Evolutionary conservation across 2,888 invertebrate genomes (phyloP), one percentile per base, ranked within the genome.

Genomic region (Luperina nickerlii): DNA sequence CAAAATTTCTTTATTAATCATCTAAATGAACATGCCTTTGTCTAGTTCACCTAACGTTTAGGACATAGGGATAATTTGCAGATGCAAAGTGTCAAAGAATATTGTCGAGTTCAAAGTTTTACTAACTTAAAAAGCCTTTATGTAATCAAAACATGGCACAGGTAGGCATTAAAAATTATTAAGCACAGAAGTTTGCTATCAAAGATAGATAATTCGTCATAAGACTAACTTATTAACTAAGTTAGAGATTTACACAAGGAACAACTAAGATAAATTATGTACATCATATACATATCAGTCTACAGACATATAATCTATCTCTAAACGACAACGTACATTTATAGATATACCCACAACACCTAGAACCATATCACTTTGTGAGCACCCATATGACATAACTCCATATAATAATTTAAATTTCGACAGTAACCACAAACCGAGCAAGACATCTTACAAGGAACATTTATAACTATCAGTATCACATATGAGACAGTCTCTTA

Each of bases 401-500:
- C 75, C 81, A 48, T 87, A 67, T 72, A 85, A 85, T 86, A 81
- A 84, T 88, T 86, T 78, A 88, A 45, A 76, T 78, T 85, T 86
- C 77, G 88, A 88, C 72, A 87, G 78, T 76, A 87, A 85, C 86
- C 67, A 81, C 79, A 84, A 82, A 88, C 67, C 78, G 62, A 90
- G 86, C 80, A 89, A 89, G 87, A 87, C 75, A 85, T 90, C 88
- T 87, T 89, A 87, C 87, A 91, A 91, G 91, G 88, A 92, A 92
- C 90, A 91, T 91, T 91, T 90, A 92, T 89, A 91, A 92, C 92
- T 91, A 93, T 92, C 92, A 92, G 92, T 94, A 95, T 95, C 95
- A 95, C 95, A 95, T 93, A 90, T 90, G 91, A 91, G 92, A 94
- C 95, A 95, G 95, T 95, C 95, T 94, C 93, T 89, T 92, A 91